Evolutionary conservation across 1,140 invertebrate genomes (phyloP), one percentile per base, ranked within the genome.

Genomic region (Saxidomus purpurata): DNA sequence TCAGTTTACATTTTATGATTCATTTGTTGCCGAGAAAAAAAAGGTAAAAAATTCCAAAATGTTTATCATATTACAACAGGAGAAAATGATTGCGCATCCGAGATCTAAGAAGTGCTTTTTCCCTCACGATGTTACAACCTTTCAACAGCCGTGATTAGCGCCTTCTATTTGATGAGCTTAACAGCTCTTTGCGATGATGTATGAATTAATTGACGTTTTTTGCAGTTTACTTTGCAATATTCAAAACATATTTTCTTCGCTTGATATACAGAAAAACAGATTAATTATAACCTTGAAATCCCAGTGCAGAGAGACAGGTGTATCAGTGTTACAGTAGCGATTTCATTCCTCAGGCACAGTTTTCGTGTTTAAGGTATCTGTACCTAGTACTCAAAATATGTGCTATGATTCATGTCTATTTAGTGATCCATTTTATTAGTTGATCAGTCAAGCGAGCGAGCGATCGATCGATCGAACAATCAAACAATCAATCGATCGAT

Each of bases 211-310:
- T 61, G 36, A n/a, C 47, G 79, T 19, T 34, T 55, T 81, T 55
- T 81, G 34, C 52, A 38, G 49, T 55, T 81, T 61, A 81, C 67
- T 79, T 31, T 38, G 47, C 61, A 61, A 81, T 81, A 81, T 55
- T 81, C 79, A 59, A 81, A 81, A 81, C 79, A 81, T 81, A 61
- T 55, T 55, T 81, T 40, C 52, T 28, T 81, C 79, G 47, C 79
- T 61, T 59, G 79, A 81, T 81, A 40, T 52, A 34, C 47, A 81
- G 55, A 61, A 55, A 71, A 71, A 71, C 9, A 71, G 67, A 71
- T 71, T 71, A 71, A 71, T 71, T 71, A 71, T 38, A 71, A 71
- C 34, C 34, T 71, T 71, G 36, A 71, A 28, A 38, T 71, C 25
- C 36, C 67, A 11, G 67, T 71, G 28, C 67, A n/a, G 34, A 19